A percentile compares a stretch with the other conserved stretches of the same genome.
Evolutionary conservation across 2,113 vertebrate genomes (phyloP).

Genomic region (Myiozetetes cayanensis): DNA sequence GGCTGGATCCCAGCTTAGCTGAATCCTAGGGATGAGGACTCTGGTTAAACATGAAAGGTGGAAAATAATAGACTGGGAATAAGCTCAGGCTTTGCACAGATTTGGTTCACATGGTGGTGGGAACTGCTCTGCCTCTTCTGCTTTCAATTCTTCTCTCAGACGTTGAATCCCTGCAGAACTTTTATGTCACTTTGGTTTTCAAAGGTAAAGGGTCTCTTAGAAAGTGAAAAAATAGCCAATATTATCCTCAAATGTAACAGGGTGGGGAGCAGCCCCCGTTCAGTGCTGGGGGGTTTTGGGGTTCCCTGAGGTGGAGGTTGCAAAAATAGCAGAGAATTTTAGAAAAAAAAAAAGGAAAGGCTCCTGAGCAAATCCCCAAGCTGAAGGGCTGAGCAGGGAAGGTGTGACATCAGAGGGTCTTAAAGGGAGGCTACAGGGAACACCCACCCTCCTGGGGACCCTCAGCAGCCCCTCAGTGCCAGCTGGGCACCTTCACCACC

Average conservation of each 20-base stretch:
- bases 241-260: fast-evolving
- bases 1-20: not conserved
- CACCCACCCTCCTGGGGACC: fast-evolving
- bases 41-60: not conserved
- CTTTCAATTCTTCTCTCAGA: not conserved
- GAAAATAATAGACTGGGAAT: not conserved
- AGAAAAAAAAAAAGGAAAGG: not conserved
- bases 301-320: not conserved
- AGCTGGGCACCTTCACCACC: fast-evolving
- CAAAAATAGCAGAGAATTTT: not conserved
- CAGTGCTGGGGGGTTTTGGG: fast-evolving
- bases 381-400: too few species aligned
- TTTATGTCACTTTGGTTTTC: not conserved
- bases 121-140: not conserved
- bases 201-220: not conserved
- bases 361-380: not conserved
- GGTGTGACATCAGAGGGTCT: not conserved
- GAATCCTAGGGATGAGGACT: not conserved
- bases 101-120: not conserved
- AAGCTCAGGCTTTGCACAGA: not conserved
- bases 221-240: not conserved
- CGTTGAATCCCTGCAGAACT: fast-evolving
- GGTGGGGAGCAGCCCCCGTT: fast-evolving
- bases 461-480: fast-evolving
- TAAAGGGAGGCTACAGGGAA: not conserved